Base-by-base conservation (phyloP, 2,113 vertebrate genomes). In the Ceyx cyanopectus region DNA sequence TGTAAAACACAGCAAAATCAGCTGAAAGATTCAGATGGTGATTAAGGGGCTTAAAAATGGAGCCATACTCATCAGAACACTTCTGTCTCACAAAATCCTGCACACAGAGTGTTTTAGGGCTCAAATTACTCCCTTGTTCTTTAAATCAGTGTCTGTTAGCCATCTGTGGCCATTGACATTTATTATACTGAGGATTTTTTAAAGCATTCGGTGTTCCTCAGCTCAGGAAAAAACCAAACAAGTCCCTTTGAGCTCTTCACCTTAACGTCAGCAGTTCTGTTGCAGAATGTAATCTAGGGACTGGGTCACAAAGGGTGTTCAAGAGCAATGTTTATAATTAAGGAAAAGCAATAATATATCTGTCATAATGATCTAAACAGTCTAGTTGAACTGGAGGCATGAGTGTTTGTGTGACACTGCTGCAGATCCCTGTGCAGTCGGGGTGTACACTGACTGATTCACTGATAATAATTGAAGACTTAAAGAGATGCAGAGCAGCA, bases 351-450 rank as follows among this genome's bases (percentile, higher is more conserved):
- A 24, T 90, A 93, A 70, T 80, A 81, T 85, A 68, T 78, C 80
- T 85, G 78, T 83, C 88, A 96, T 93, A 96, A 94, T 72, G 76
- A 60, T 82, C 89, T 92, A 95, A 96, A 87, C 84, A 89, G 84
- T 73, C 48, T 83, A 41, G 61, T 22, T 92, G 85, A 95, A 50
- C 89, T 90, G 15, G 27, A 78, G 78, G 45, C 58, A 41, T 63
- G 61, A 78, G 26, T 72, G 62, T 86, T 95, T 3, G 15, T 85
- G 81, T 75, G 85, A 54, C 57, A 87, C 70, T 63, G 86, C 85
- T 79, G 79, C 81, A 72, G 66, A 66, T 76, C 57, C 32, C 2
- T 86, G 79, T 91, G 94, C 82, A 84, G 37, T 57, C 2, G 10
- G 89, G 41, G 40, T 92, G 56, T 93, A 34, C 4, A 1, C 45